Evolutionary conservation across 1,140 invertebrate species (phyloP).

Genomic region (Colletes latitarsis): DNA sequence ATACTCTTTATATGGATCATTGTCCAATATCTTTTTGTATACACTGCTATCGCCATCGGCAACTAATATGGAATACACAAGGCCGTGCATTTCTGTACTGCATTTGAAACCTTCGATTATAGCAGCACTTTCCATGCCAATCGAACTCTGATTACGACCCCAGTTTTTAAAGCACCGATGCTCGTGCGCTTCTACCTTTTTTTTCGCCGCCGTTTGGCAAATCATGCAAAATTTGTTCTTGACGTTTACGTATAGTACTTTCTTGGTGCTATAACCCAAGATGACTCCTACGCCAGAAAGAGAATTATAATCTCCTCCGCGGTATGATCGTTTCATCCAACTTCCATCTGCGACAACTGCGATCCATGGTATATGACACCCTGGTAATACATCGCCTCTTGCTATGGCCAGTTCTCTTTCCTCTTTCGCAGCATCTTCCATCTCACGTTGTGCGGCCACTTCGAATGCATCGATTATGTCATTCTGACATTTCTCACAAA

Average conservation of each 20-base stretch:
- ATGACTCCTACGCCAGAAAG: constrained; percentile 68
- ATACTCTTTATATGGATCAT: constrained; percentile 62
- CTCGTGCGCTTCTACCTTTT: background rate
- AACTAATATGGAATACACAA: constrained; percentile 72
- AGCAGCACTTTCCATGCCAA: constrained; percentile 77
- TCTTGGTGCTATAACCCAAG: constrained; percentile 55
- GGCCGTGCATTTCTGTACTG: constrained; percentile 68
- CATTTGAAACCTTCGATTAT: constrained; percentile 75
- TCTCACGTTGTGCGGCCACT: background rate
- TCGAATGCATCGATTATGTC: background rate
- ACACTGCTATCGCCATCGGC: too few relatives aligned
- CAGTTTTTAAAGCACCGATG: background rate
- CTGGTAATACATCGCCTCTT: background rate
- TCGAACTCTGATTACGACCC: constrained; percentile 60
- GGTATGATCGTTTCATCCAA: constrained; percentile 68
- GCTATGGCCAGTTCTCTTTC: background rate
- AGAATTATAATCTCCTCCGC: constrained; percentile 63
- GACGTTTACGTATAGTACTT: constrained; percentile 61
- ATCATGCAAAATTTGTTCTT: constrained; percentile 60
- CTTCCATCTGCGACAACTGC: constrained; percentile 66
- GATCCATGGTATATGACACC: constrained; percentile 59
- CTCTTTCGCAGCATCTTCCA: background rate
- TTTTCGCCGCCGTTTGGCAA: background rate
- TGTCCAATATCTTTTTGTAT: constrained; percentile 57
- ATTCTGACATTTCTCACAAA: background rate